Percentiles rank a stretch among this genome's conserved stretches.
These are phyloP conservation scores for Gymnocephalus cernua DNA, from an alignment of 2,113 vertebrate species.

Conservation along the genomic window DNA sequence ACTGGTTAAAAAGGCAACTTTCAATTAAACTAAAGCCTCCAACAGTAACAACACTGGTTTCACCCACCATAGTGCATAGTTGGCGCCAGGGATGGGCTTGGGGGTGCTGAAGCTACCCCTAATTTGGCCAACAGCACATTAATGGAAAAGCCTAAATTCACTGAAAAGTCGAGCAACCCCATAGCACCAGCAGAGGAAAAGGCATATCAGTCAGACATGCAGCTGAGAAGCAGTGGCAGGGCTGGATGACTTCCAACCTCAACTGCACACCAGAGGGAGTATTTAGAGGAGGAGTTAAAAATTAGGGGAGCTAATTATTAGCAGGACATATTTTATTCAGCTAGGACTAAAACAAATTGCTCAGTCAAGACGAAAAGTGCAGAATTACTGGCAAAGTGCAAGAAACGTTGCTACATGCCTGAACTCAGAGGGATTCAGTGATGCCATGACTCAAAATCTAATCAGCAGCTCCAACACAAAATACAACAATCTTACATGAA, in stretches of 20 bases:
- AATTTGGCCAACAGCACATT: too few relatives aligned
- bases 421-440: conserved; percentile 1
- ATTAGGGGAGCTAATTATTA: conserved; percentile 83
- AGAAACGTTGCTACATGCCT: not conserved
- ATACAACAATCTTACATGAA: not conserved
- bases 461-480: not conserved
- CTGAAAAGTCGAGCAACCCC: too few relatives aligned
- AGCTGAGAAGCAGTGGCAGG: conserved; percentile 38
- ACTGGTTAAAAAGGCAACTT: not conserved
- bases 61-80: not conserved
- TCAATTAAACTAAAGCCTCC: not conserved
- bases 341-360: conserved; percentile 79
- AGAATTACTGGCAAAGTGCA: conserved; percentile 42
- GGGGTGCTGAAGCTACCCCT: too few relatives aligned
- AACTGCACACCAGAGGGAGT: conserved; percentile 67
- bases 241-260: conserved; percentile 59
- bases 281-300: conserved; percentile 57
- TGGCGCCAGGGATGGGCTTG: too few relatives aligned
- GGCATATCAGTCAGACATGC: conserved; percentile 37
- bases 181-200: not conserved
- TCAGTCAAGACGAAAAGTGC: conserved; percentile 50
- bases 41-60: not conserved
- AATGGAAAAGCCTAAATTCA: too few relatives aligned
- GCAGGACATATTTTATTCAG: conserved; percentile 77
- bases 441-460: not conserved